Conservation (phyloP, 2,888 invertebrate genomes). For the Ptychoptera contaminata region DNA sequence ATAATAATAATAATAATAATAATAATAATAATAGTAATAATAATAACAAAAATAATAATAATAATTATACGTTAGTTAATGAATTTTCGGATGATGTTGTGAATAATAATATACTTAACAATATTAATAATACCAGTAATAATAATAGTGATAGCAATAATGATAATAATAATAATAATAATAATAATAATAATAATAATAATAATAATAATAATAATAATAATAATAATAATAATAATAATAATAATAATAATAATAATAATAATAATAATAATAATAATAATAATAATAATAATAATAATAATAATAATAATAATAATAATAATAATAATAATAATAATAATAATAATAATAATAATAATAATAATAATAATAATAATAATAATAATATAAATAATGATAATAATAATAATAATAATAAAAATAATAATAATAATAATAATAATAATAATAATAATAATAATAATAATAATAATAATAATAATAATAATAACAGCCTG, state of each 20-base stretch:
- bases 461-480: conserved; percentile 15
- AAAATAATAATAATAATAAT: conserved; percentile 15
- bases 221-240: conserved; percentile 10
- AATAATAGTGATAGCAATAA: conserved; percentile 4
- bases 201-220: conserved; percentile 12
- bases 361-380: conserved; percentile 4
- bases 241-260: conserved; percentile 9
- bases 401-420: neutral
- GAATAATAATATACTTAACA: no score
- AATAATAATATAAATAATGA: conserved; percentile 2
- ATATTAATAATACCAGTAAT: conserved; percentile 14
- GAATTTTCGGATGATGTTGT: no score
- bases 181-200: conserved; percentile 5
- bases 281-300: conserved; percentile 5
- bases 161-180: conserved; percentile 17
- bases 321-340: neutral
- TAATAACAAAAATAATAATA: conserved; percentile 15
- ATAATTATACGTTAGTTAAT: no score
- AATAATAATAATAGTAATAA: conserved; percentile 15
- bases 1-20: conserved; percentile 15
- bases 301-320: no score
- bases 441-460: conserved; percentile 15
- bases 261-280: conserved; percentile 14
- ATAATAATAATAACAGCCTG: conserved; percentile 28
- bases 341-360: conserved; percentile 4